A percentile compares a stretch with the other conserved stretches of the same genome.
phyloP scores from a whole-genome alignment of 2,888 invertebrate genomes.

The Agrotis exclamationis region DNA sequence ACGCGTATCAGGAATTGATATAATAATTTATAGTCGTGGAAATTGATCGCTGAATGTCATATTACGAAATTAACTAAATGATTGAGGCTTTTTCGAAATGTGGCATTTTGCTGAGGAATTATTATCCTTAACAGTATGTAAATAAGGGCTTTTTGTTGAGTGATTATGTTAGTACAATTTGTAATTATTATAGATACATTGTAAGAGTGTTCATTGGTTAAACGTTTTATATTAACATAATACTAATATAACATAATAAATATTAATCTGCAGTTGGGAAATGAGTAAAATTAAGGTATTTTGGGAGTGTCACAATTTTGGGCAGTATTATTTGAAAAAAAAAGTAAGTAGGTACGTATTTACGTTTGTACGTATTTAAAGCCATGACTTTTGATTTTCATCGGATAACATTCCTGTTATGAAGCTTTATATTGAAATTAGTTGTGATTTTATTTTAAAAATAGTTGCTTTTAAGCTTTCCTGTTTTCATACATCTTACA shows the following conservation, averaged over 20 bases:
- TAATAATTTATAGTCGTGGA: conserved; percentile 18
- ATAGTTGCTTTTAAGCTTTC: conserved; percentile 12
- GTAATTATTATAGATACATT: conserved; percentile 49
- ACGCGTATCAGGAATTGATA: conserved; percentile 54
- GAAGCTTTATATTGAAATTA: conserved; percentile 37
- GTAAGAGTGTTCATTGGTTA: conserved; percentile 44
- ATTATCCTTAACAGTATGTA: conserved; percentile 21
- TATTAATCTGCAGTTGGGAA: conserved; percentile 16
- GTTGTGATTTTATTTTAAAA: conserved; percentile 27
- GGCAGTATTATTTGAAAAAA: conserved; percentile 45
- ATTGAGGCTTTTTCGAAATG: not conserved
- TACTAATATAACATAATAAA: conserved; percentile 44
- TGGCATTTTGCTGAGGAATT: not conserved
- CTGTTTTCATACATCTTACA: conserved; percentile 9
- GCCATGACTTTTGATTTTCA: conserved; percentile 22
- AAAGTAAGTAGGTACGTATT: not conserved
- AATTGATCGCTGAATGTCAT: conserved; percentile 21
- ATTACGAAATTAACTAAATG: not conserved
- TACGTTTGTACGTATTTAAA: conserved; percentile 12
- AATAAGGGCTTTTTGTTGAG: conserved; percentile 48
- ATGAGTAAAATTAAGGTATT: conserved; percentile 11
- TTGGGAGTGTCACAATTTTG: conserved; percentile 25
- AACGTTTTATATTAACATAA: conserved; percentile 41
- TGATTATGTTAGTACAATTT: conserved; percentile 69
- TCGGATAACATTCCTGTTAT: conserved; percentile 34